Evolutionary conservation across 2,888 invertebrate species (phyloP), one percentile per base, ranked within the genome.

Genomic region (Aphidoletes aphidimyza): DNA sequence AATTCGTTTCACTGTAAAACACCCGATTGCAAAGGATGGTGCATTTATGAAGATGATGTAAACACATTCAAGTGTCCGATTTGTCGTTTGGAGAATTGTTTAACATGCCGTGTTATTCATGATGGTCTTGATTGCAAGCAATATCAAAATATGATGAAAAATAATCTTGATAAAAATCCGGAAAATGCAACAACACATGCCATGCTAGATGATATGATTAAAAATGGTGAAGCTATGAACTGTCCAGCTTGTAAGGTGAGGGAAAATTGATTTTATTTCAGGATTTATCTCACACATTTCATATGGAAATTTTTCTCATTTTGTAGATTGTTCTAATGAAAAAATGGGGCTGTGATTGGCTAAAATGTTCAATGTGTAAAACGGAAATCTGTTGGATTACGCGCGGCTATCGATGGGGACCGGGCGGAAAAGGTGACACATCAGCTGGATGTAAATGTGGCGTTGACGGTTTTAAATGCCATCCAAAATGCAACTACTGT

Each of bases 351-450:
- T 97, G 97, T 91, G 97, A 97, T 90, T 97, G 97, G 96, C 91
- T 97, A 84, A 92, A 95, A 86, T 97, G 97, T 90, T 94, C 95
- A 0, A 96, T 97, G 91, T 97, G 97, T 90, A 96, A 96, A 90
- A 96, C 96, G 8, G 97, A 97, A 90, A 96, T 97, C 85, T 97
- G 97, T 89, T 97, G 97, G 97, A 96, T 96, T 84, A 97, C 97
- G 0, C 93, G 94, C 87, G 96, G 95, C 34, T 85, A 86, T 26
- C 84, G 87, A 22, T 87, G 87, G 87, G 87, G 87, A n/a, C 86
- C 87, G 8, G 86, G 83, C 36, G 87, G 87, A 9, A 87, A 87
- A 85, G 87, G 87, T 30, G 87, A 87, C 85, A 86, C 86, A 26
- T 85, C 86, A 26, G 87, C 85, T 8, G 87, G 87, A n/a, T 87